Evolutionary conservation across 2,888 invertebrate species (phyloP).

Genomic region (Tenthredo distinguenda): DNA sequence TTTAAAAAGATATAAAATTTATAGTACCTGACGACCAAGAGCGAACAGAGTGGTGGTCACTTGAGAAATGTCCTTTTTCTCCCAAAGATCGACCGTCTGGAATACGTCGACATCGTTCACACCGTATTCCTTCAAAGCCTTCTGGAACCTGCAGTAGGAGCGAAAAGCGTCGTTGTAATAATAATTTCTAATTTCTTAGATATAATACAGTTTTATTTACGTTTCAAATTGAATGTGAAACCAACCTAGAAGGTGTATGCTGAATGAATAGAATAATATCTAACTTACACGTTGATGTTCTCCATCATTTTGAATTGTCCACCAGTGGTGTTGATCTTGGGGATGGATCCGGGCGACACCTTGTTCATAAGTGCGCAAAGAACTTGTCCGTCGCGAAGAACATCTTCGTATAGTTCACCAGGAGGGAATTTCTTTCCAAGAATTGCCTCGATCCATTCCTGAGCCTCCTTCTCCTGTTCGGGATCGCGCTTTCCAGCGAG

Average conservation of each 20-base stretch:
- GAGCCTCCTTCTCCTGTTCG: constrained; percentile 91
- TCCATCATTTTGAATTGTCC: constrained; percentile 99
- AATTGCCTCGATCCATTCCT: constrained; percentile 94
- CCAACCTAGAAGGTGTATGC: too few relatives aligned
- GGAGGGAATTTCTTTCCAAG: constrained; percentile 93
- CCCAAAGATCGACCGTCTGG: constrained; percentile 98
- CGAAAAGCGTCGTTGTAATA: constrained; percentile 13
- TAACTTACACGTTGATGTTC: constrained; percentile 94
- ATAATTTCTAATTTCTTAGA: neutral
- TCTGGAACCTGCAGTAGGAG: constrained; percentile 86
- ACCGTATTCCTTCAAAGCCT: constrained; percentile 92
- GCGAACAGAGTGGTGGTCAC: constrained; percentile 93
- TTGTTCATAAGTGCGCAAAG: constrained; percentile 97
- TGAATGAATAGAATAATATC: neutral
- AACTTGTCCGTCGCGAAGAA: constrained; percentile 94
- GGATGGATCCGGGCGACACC: constrained; percentile 91
- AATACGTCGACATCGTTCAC: constrained; percentile 95
- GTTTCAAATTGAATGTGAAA: neutral
- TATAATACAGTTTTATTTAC: neutral
- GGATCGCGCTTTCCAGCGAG: constrained; percentile 91
- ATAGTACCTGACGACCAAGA: constrained; percentile 88
- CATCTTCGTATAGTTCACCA: constrained; percentile 91
- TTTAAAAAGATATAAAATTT: neutral
- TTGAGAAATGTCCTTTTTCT: constrained; percentile 93
- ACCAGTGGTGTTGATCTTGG: constrained; percentile 95